Evolutionary conservation across 2,888 invertebrate genomes (phyloP).

Genomic region (Aporophyla nigra): DNA sequence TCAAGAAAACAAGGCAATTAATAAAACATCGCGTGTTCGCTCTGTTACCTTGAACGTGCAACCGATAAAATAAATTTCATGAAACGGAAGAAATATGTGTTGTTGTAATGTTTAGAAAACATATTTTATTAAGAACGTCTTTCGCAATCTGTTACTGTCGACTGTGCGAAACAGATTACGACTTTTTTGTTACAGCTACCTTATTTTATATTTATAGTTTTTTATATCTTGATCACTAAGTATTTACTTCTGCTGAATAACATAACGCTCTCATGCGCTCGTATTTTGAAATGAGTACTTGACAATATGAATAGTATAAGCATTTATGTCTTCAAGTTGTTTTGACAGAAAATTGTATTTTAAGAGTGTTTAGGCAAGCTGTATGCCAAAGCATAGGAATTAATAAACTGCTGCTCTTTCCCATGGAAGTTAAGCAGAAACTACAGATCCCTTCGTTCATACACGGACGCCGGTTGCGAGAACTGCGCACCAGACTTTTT

Average conservation of each 20-base stretch:
- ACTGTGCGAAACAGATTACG: conserved; percentile 11
- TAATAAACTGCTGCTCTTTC: not conserved
- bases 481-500: not conserved
- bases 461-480: no score
- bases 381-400: not conserved
- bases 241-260: not conserved
- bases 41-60: conserved; percentile 33
- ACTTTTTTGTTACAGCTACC: not conserved
- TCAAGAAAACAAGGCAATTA: conserved; percentile 30
- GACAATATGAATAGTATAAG: not conserved
- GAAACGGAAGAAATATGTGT: conserved; percentile 34
- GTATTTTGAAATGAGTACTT: not conserved
- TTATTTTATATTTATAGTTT: no score
- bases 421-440: not conserved
- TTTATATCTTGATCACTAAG: not conserved
- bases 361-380: not conserved
- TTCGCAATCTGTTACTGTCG: conserved; percentile 2
- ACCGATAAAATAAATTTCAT: conserved; percentile 23
- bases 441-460: no score
- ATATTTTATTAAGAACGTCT: conserved; percentile 2
- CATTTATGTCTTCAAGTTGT: not conserved
- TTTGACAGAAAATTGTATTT: not conserved
- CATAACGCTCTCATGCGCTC: not conserved
- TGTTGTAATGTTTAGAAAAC: conserved; percentile 9
- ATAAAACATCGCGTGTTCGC: conserved; percentile 39